These are phyloP conservation scores for Metacarcinus magister DNA, from an alignment of 2,888 invertebrate genomes.

Conservation along the genomic window DNA sequence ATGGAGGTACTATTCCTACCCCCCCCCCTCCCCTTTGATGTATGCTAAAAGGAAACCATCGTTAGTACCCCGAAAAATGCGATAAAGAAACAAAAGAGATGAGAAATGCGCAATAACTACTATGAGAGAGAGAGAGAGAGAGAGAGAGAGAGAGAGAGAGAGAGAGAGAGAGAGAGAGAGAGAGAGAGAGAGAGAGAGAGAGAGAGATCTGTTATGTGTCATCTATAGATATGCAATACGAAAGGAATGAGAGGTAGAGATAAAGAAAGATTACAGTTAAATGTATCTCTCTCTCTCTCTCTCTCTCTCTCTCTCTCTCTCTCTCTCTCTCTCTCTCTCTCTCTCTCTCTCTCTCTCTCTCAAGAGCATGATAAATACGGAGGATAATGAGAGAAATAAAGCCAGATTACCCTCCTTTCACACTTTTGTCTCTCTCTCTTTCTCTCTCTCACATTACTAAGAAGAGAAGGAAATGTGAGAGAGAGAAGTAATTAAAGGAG, in stretches of 20 bases:
- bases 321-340: conserved; percentile 36
- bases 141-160: neutral
- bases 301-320: conserved; percentile 22
- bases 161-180: neutral
- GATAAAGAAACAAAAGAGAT: neutral
- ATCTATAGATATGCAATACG: neutral
- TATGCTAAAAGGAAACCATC: neutral
- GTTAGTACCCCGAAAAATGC: neutral
- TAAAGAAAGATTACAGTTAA: neutral
- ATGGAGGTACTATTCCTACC: neutral
- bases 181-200: neutral
- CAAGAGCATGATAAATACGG: conserved; percentile 32
- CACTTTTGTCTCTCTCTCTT: conserved; percentile 33
- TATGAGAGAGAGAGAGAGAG: neutral
- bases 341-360: conserved; percentile 5
- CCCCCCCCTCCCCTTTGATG: neutral
- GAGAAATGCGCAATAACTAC: neutral
- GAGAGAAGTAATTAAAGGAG: neutral
- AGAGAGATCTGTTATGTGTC: neutral
- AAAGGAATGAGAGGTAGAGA: neutral
- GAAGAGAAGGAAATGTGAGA: neutral
- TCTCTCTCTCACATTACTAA: conserved; percentile 21
- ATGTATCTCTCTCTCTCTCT: neutral
- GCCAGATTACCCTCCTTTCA: conserved; percentile 38
- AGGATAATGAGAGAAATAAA: conserved; percentile 28